phyloP scores from a whole-genome alignment of 2,113 vertebrate genomes.

The Petromus typicus region DNA sequence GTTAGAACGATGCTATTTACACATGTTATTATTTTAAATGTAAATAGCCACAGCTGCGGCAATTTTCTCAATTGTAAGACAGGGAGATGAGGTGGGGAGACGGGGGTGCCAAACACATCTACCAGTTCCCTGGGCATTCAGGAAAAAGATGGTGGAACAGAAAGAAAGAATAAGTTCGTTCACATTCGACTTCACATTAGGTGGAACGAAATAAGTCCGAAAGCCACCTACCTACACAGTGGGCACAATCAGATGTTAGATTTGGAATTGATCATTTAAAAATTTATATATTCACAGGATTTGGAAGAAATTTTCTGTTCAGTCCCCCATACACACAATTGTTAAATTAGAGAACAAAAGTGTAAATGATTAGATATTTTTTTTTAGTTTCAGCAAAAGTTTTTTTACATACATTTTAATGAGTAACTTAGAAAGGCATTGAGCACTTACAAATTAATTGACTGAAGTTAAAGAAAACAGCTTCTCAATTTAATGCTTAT shows the following conservation, averaged over 20 bases:
- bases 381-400: background rate
- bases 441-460: background rate
- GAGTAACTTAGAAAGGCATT: background rate
- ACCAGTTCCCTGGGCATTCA: constrained; percentile 26
- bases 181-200: background rate
- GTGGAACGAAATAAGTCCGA: background rate
- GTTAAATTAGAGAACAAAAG: background rate
- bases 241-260: background rate
- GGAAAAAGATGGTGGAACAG: constrained; percentile 14
- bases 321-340: background rate
- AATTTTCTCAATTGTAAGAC: constrained; percentile 69
- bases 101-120: background rate
- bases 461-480: background rate
- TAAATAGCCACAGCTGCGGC: constrained; percentile 74
- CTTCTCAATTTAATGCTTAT: background rate
- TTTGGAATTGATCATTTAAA: constrained; percentile 6
- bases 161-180: constrained; percentile 8
- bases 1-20: constrained; percentile 68
- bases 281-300: background rate
- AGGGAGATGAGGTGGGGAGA: constrained; percentile 41
- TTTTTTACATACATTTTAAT: background rate
- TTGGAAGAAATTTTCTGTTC: constrained; percentile 42
- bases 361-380: background rate
- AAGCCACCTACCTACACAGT: background rate
- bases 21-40: constrained; percentile 66